phyloP scores from a whole-genome alignment of 1,140 invertebrate genomes.

The Halyomorpha halys region DNA sequence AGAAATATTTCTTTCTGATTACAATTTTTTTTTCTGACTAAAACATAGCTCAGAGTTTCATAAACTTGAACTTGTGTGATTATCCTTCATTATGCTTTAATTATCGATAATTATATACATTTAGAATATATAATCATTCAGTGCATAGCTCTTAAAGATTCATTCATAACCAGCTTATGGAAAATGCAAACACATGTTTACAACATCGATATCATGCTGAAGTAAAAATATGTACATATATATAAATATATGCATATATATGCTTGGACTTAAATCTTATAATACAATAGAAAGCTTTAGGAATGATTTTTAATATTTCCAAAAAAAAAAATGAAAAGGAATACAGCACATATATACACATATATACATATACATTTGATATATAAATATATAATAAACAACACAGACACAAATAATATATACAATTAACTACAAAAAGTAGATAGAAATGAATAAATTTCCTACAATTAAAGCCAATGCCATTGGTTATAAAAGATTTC shows the following conservation, averaged over 20 bases:
- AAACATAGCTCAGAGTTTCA: too few relatives aligned
- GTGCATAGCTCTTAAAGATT: slow-evolving; percentile 16
- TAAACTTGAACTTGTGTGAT: too few relatives aligned
- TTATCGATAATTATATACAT: background rate
- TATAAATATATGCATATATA: too few relatives aligned
- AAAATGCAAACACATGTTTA: slow-evolving; percentile 25
- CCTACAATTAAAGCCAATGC: slow-evolving; percentile 3
- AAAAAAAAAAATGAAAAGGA: too few relatives aligned
- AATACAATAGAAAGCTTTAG: too few relatives aligned
- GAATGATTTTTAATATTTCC: too few relatives aligned
- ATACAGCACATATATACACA: too few relatives aligned
- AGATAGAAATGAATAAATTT: background rate
- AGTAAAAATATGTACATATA: slow-evolving; percentile 11
- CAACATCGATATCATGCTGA: slow-evolving; percentile 21
- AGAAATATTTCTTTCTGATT: too few relatives aligned
- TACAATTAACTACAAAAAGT: slow-evolving; percentile 10
- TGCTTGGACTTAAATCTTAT: too few relatives aligned
- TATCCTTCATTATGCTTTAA: too few relatives aligned
- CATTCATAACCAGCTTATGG: slow-evolving; percentile 17
- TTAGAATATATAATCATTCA: slow-evolving; percentile 13
- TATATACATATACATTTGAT: too few relatives aligned
- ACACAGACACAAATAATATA: slow-evolving; percentile 5
- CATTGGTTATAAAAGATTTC: background rate
- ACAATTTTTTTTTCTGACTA: too few relatives aligned
- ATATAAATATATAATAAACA: slow-evolving; percentile 8